phyloP scores from a whole-genome alignment of 2,113 vertebrate species.

The Alexandromys fortis region DNA sequence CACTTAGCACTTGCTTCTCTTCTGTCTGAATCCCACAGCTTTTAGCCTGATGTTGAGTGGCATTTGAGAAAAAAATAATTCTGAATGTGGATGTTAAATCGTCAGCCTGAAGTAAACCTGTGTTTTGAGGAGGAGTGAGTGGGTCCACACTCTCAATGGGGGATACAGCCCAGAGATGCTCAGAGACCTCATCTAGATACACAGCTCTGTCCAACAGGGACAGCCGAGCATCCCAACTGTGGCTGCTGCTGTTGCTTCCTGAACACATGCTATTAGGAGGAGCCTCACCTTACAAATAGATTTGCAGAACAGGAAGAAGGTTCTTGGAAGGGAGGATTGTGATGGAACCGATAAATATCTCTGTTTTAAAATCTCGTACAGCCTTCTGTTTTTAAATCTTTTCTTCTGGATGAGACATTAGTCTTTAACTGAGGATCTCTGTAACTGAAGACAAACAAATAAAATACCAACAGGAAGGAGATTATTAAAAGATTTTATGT shows the following conservation, averaged over 20 bases:
- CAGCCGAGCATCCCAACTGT: not conserved
- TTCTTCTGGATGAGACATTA: constrained; percentile 83
- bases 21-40: constrained; percentile 40
- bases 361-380: constrained; percentile 82
- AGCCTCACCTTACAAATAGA: constrained; percentile 81
- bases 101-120: constrained; percentile 30
- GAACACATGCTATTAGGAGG: constrained; percentile 54
- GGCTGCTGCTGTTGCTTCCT: constrained; percentile 61
- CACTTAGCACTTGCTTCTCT: constrained; percentile 50
- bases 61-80: constrained; percentile 46
- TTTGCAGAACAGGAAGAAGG: constrained; percentile 80
- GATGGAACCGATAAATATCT: constrained; percentile 80
- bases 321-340: constrained; percentile 79
- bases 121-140: not conserved
- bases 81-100: constrained; percentile 57
- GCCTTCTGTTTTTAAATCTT: constrained; percentile 82
- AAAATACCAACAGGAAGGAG: constrained; percentile 81
- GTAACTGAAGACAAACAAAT: constrained; percentile 81
- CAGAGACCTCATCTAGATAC: not conserved
- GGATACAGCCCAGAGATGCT: not conserved
- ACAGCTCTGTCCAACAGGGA: constrained; percentile 9
- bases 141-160: not conserved
- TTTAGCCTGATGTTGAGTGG: constrained; percentile 37
- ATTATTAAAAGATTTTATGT: constrained; percentile 77
- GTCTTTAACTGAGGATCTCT: constrained; percentile 82